These are phyloP conservation scores for Phataginus tetradactyla DNA, from an alignment of 2,797 vertebrate species.

Conservation along the genomic window DNA sequence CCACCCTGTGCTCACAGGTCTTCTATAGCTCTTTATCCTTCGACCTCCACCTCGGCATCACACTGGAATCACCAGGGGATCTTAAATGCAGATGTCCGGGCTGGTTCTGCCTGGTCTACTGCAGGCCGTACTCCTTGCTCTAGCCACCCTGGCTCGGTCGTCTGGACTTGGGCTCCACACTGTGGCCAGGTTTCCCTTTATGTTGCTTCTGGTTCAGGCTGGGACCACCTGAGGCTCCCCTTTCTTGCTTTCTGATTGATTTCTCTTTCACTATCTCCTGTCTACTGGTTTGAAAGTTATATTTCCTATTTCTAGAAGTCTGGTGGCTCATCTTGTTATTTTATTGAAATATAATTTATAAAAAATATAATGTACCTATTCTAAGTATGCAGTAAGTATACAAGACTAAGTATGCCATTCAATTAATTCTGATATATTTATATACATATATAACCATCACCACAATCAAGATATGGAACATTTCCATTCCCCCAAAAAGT, in stretches of 20 bases:
- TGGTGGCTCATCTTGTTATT: background rate
- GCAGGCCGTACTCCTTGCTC: background rate
- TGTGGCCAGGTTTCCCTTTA: background rate
- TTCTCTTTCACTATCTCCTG: background rate
- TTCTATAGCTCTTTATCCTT: background rate
- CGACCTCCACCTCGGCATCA: background rate
- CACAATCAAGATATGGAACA: background rate
- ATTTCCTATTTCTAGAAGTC: background rate
- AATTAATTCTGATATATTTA: background rate
- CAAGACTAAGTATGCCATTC: background rate
- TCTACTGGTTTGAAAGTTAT: background rate
- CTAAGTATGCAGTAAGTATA: background rate
- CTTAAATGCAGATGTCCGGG: background rate
- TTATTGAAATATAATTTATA: background rate
- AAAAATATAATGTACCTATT: background rate
- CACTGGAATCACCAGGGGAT: background rate
- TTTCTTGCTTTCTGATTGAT: background rate
- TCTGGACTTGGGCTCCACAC: background rate
- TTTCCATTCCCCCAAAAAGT: background rate
- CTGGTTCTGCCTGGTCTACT: background rate
- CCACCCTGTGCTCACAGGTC: background rate
- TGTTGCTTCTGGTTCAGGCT: background rate
- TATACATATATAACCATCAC: too few species aligned
- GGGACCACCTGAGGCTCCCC: background rate
- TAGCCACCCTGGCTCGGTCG: too few species aligned